Evolutionary conservation across 2,888 invertebrate species (phyloP).

Genomic region (Drosophila nigricruria): DNA sequence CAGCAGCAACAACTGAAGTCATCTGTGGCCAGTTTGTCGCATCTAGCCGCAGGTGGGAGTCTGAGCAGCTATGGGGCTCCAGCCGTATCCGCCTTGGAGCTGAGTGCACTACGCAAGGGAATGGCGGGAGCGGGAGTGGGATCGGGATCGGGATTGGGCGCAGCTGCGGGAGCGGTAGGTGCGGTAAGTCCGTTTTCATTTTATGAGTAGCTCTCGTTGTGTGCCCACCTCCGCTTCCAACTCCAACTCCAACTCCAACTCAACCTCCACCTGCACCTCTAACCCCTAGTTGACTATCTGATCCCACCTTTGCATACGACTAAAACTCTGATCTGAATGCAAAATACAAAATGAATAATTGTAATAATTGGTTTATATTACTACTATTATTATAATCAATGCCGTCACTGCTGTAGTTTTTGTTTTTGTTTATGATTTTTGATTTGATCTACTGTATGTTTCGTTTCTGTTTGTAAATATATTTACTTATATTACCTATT

Average conservation of each 20-base stretch:
- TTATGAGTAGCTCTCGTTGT: slow-evolving; percentile 71
- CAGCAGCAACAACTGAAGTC: slow-evolving; percentile 74
- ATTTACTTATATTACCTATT: slow-evolving; percentile 39
- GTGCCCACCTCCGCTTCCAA: slow-evolving; percentile 50
- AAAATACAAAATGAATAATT: slow-evolving; percentile 28
- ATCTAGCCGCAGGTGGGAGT: slow-evolving; percentile 65
- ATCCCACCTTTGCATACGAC: slow-evolving; percentile 25
- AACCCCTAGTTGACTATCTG: slow-evolving; percentile 61
- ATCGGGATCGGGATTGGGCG: slow-evolving; percentile 53
- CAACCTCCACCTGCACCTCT: slow-evolving; percentile 53
- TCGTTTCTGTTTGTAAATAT: slow-evolving; percentile 54
- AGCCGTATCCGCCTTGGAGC: slow-evolving; percentile 58
- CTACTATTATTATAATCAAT: slow-evolving; percentile 28
- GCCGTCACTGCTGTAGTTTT: slow-evolving; percentile 33
- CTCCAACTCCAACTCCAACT: slow-evolving; percentile 4
- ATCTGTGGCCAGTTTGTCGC: slow-evolving; percentile 70
- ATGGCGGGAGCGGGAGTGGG: slow-evolving; percentile 65
- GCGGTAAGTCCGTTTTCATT: slow-evolving; percentile 84
- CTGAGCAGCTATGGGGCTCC: slow-evolving; percentile 53
- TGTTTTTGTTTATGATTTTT: background rate
- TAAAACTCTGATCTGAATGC: slow-evolving; percentile 15
- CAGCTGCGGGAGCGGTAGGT: slow-evolving; percentile 71
- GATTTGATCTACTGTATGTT: slow-evolving; percentile 44
- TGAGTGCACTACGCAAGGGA: slow-evolving; percentile 79
- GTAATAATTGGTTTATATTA: slow-evolving; percentile 12